phyloP scores from a whole-genome alignment of 2,888 invertebrate genomes.

The Spilarctia lutea region DNA sequence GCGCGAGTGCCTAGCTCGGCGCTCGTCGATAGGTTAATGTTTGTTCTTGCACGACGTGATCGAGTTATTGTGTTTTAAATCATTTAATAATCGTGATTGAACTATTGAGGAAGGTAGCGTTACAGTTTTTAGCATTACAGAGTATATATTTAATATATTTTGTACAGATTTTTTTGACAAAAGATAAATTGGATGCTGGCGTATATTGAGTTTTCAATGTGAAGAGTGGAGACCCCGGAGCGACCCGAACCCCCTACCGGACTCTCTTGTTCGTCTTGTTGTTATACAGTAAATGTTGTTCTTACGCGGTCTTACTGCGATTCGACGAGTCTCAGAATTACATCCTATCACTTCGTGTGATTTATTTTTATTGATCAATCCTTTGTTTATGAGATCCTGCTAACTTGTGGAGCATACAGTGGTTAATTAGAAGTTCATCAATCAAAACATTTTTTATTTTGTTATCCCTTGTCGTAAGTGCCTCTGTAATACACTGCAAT shows the following conservation, averaged over 20 bases:
- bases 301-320: slow-evolving; percentile 61
- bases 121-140: slow-evolving; percentile 87
- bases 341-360: slow-evolving; percentile 59
- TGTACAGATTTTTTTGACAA: slow-evolving; percentile 87
- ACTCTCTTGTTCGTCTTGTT: slow-evolving; percentile 72
- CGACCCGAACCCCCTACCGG: slow-evolving; percentile 72
- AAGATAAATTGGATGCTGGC: slow-evolving; percentile 87
- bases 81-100: slow-evolving; percentile 86
- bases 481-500: slow-evolving; percentile 80
- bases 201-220: slow-evolving; percentile 85
- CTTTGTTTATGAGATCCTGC: slow-evolving; percentile 86
- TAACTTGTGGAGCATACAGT: slow-evolving; percentile 83
- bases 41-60: slow-evolving; percentile 83
- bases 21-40: slow-evolving; percentile 77
- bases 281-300: slow-evolving; percentile 59
- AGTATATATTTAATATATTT: slow-evolving; percentile 88
- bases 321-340: slow-evolving; percentile 61
- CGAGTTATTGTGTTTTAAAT: slow-evolving; percentile 86
- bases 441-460: slow-evolving; percentile 85
- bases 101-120: slow-evolving; percentile 85
- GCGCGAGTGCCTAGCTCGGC: slow-evolving; percentile 50
- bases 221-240: slow-evolving; percentile 80
- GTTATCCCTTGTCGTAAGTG: slow-evolving; percentile 83
- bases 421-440: slow-evolving; percentile 85
- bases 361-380: slow-evolving; percentile 79